Base-by-base conservation (phyloP, 2,797 vertebrate species). In the Acrossocheilus wenchowensis region DNA sequence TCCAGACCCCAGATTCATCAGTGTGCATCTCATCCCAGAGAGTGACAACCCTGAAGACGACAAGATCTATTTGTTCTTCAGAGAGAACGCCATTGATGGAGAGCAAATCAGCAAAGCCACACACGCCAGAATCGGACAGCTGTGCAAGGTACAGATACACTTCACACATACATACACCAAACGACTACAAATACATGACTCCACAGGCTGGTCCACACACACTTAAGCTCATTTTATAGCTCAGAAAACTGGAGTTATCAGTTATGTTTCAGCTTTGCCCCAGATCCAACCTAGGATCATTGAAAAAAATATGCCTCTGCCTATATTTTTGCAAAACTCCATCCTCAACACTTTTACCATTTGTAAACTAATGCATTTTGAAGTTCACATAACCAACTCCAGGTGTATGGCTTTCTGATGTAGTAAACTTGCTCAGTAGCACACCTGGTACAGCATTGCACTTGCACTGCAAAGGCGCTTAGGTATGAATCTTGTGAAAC, bases 21-120 rank as follows among this genome's bases (percentile, higher is more conserved):
- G 97, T 45, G 96, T 97, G 79, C 96, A 99, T 90, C 95, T 96
- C 89, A 97, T 99, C 90, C 97, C 98, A 23, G 98, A 99, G 93
- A 99, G 97, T 0, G 98, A 99, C 94, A 99, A 99, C 88, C 97
- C 97, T 72, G 98, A 99, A 92, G 98, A 99, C 69, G 97, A 99
- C 92, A 99, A 99, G 95, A 96, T 99, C 84, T 99, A 99, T 93
- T 95, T 99, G 91, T 98, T 99, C 96, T 99, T 99, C 93, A 96
- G 98, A 87, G 98, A 99, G 94, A 99, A 97, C 9, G 98, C 98
- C 0, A 98, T 99, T 78, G 98, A 99, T 82, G 98, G 98, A 81
- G 98, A 99, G 86, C 97, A 98, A 89, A 95, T 96, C 26, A 98
- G 98, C 91, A 99, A 99, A 93, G 98, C 98, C 78, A 99, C 98